phyloP scores from a whole-genome alignment of 1,140 invertebrate genomes.

The Onthophagus taurus region DNA sequence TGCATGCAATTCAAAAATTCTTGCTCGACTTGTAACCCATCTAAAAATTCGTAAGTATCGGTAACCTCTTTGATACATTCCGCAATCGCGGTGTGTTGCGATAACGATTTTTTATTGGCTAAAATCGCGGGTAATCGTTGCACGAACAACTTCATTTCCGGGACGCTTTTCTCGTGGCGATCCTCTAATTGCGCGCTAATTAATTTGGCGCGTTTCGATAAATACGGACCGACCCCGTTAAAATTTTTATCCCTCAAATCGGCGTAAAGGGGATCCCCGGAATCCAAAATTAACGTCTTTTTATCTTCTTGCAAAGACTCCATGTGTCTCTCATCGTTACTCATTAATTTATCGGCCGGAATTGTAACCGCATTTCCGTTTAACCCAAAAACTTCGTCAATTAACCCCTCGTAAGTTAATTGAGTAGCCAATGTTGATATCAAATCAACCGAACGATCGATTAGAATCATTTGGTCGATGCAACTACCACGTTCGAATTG shows the following conservation, averaged over 20 bases:
- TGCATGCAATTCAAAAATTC: slow-evolving; percentile 87
- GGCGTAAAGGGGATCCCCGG: slow-evolving; percentile 78
- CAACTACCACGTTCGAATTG: slow-evolving; percentile 40
- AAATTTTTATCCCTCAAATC: slow-evolving; percentile 92
- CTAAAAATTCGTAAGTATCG: slow-evolving; percentile 34
- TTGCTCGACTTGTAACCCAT: slow-evolving; percentile 45
- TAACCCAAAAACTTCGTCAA: slow-evolving; percentile 79
- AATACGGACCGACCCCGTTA: slow-evolving; percentile 69
- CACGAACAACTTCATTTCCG: slow-evolving; percentile 92
- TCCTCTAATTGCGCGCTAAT: slow-evolving; percentile 83
- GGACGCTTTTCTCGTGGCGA: slow-evolving; percentile 77
- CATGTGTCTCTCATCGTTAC: slow-evolving; percentile 50
- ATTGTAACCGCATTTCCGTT: slow-evolving; percentile 64
- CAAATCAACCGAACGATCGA: slow-evolving; percentile 73
- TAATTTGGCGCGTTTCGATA: slow-evolving; percentile 80
- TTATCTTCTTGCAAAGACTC: slow-evolving; percentile 56
- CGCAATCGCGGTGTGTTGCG: slow-evolving; percentile 56
- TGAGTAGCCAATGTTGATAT: slow-evolving; percentile 89
- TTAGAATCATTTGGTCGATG: slow-evolving; percentile 76
- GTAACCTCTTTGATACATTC: slow-evolving; percentile 52
- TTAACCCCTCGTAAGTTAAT: slow-evolving; percentile 93
- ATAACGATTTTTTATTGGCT: slow-evolving; percentile 75
- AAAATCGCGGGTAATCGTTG: slow-evolving; percentile 80
- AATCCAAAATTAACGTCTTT: slow-evolving; percentile 83
- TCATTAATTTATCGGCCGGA: slow-evolving; percentile 74